Conservation (phyloP, 2,113 vertebrate species). For the Junco hyemalis region DNA sequence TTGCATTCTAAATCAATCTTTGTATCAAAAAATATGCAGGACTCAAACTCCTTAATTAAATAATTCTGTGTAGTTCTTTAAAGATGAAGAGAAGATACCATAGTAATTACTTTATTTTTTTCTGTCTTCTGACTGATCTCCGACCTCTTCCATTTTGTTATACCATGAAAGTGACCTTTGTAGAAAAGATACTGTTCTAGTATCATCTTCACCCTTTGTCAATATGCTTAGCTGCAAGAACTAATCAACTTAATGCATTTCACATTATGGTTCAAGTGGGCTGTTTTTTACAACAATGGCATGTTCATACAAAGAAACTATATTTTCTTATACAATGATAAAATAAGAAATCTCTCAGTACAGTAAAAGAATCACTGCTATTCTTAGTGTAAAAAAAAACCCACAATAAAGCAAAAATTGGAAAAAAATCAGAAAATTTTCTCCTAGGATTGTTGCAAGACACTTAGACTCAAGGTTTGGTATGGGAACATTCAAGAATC, state of each 20-base stretch:
- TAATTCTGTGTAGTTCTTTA: not conserved
- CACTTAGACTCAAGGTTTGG: not conserved
- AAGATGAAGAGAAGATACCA: not conserved
- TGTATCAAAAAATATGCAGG: not conserved
- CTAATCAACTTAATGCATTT: not conserved
- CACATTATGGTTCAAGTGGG: not conserved
- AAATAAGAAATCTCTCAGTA: not conserved
- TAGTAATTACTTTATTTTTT: not conserved
- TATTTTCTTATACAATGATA: not conserved
- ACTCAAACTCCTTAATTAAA: not conserved
- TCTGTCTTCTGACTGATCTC: not conserved
- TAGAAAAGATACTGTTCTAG: not conserved
- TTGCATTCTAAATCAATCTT: not conserved
- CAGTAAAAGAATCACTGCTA: not conserved
- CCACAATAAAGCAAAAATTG: not conserved
- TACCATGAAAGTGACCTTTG: not conserved
- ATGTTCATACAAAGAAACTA: not conserved
- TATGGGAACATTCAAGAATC: not conserved
- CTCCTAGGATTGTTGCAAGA: not conserved
- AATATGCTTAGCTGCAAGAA: not conserved
- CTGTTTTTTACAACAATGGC: not conserved
- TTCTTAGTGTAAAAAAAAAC: not conserved
- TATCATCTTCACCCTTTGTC: not conserved
- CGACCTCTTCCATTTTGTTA: not conserved
- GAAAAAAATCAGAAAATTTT: not conserved